Conservation (phyloP, 30 jellyfish, hydroid and myxozoan species). For the Mastigias papua region DNA sequence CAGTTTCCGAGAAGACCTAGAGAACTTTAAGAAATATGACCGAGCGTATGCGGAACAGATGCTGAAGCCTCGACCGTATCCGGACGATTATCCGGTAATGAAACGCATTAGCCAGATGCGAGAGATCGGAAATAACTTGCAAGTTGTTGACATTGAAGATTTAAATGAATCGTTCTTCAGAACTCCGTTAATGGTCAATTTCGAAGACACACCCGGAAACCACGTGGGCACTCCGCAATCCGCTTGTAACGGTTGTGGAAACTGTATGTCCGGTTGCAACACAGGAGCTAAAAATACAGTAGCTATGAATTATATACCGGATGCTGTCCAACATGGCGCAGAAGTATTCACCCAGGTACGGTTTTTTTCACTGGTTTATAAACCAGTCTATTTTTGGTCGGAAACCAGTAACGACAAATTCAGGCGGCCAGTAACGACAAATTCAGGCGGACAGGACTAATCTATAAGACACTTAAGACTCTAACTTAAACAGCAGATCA, state of each 20-base stretch:
- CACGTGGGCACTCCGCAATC: slow-evolving; percentile 98
- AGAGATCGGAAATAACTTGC: slow-evolving; percentile 68
- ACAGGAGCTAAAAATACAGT: slow-evolving; percentile 96
- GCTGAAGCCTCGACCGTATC: slow-evolving; percentile 98
- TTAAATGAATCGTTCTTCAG: slow-evolving; percentile 90
- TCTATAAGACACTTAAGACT: too few species aligned
- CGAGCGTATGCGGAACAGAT: slow-evolving; percentile 89
- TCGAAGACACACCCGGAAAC: slow-evolving; percentile 91
- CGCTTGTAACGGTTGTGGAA: slow-evolving; percentile 99
- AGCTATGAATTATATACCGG: slow-evolving; percentile 96
- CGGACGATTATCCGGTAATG: slow-evolving; percentile 96
- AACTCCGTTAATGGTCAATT: slow-evolving; percentile 88
- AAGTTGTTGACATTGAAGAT: slow-evolving; percentile 93
- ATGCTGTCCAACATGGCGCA: slow-evolving; percentile 96
- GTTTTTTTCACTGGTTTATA: too few species aligned
- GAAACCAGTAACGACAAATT: too few species aligned
- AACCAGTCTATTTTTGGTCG: too few species aligned
- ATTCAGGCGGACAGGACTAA: too few species aligned
- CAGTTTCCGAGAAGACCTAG: slow-evolving; percentile 92
- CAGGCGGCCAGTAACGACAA: too few species aligned
- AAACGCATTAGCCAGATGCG: slow-evolving; percentile 90
- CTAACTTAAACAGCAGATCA: too few species aligned
- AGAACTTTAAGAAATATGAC: slow-evolving; percentile 86
- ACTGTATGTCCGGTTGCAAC: slow-evolving; percentile 98
- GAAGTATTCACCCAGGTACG: slow-evolving; percentile 92